Percentiles rank a stretch among this genome's conserved stretches.
Conservation (phyloP, 1,140 invertebrate species). For the Drosophila auraria region DNA sequence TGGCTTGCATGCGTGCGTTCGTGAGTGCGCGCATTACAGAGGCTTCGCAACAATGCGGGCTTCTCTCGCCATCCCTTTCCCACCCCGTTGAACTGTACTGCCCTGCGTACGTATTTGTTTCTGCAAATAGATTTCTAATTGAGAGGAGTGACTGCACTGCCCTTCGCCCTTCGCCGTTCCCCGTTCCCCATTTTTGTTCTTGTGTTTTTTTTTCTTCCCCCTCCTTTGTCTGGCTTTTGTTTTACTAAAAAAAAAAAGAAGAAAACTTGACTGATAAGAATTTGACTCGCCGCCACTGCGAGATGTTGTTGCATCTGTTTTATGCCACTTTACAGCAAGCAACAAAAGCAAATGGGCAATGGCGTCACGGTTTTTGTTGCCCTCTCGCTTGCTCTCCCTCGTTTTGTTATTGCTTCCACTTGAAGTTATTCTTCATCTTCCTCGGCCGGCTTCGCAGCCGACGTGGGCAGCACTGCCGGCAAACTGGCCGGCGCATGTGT, state of each 20-base stretch:
- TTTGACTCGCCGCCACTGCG: conserved; percentile 25
- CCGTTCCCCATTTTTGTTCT: no score
- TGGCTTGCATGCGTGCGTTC: conserved; percentile 12
- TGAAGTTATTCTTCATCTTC: conserved; percentile 46
- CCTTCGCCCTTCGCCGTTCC: neutral
- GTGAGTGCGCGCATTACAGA: conserved; percentile 25
- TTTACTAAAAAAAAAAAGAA: conserved; percentile 10
- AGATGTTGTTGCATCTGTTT: conserved; percentile 63
- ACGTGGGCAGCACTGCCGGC: conserved; percentile 18
- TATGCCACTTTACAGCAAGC: conserved; percentile 58
- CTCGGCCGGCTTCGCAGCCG: conserved; percentile 10
- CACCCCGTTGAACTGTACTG: neutral
- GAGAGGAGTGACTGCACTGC: conserved; percentile 13
- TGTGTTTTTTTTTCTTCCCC: neutral
- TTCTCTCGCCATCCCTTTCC: conserved; percentile 21
- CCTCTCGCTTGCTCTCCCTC: conserved; percentile 2
- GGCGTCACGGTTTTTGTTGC: conserved; percentile 37
- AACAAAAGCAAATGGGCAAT: conserved; percentile 47
- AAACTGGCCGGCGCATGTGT: conserved; percentile 21
- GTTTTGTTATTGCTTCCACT: conserved; percentile 36
- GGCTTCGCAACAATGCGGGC: conserved; percentile 47
- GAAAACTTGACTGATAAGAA: conserved; percentile 71
- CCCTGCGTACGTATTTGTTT: conserved; percentile 21
- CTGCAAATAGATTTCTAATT: conserved; percentile 58
- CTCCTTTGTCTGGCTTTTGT: conserved; percentile 31